phyloP scores from a whole-genome alignment of 2,797 vertebrate genomes.

The Pangasius larnaudii region DNA sequence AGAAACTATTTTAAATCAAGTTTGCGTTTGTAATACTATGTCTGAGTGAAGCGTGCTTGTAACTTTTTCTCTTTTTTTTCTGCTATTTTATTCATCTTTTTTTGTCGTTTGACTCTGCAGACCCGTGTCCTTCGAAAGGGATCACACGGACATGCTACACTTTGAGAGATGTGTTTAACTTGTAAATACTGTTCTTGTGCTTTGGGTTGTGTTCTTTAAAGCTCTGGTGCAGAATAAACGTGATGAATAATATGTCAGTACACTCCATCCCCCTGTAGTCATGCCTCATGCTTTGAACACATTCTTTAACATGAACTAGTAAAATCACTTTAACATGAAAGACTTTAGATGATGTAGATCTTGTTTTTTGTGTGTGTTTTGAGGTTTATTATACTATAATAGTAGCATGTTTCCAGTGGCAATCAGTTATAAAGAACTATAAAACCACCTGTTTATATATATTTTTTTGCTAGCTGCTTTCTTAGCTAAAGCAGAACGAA shows the following conservation, averaged over 20 bases:
- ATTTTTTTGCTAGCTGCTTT: background rate
- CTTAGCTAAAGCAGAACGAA: background rate
- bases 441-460: background rate
- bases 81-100: constrained; percentile 13
- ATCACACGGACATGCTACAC: constrained; percentile 77
- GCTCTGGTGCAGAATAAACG: constrained; percentile 78
- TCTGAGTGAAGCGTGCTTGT: constrained; percentile 64
- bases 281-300: background rate
- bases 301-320: background rate
- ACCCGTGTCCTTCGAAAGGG: constrained; percentile 70
- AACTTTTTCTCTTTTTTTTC: constrained; percentile 68
- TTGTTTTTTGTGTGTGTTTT: background rate
- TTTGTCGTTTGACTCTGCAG: constrained; percentile 60
- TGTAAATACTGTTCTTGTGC: constrained; percentile 85
- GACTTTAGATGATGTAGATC: background rate
- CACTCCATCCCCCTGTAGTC: background rate
- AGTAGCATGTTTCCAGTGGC: background rate
- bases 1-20: constrained; percentile 72
- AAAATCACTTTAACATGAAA: background rate
- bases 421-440: background rate
- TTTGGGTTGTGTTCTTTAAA: constrained; percentile 75
- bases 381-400: background rate
- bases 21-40: constrained; percentile 70
- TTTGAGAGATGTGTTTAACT: constrained; percentile 75
- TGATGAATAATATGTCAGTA: constrained; percentile 56